These are phyloP conservation scores for Eubucco bourcierii DNA, from an alignment of 2,113 vertebrate species.

Conservation along the genomic window DNA sequence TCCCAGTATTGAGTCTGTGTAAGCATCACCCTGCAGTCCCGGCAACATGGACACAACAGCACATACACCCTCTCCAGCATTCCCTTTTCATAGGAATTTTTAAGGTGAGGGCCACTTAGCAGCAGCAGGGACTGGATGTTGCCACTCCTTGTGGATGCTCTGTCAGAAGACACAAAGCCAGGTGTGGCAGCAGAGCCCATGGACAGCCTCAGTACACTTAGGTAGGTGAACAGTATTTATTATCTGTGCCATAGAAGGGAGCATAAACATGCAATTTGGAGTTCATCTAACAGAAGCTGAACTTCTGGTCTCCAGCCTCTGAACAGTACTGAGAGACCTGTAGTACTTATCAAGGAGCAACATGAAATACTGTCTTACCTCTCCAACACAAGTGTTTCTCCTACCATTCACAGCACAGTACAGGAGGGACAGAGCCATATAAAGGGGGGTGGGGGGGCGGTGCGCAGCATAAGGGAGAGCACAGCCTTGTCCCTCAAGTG, in stretches of 20 bases:
- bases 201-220: neutral
- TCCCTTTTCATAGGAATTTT: neutral
- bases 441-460: too few relatives aligned
- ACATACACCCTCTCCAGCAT: fast-evolving
- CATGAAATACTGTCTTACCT: neutral
- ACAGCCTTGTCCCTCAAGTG: neutral
- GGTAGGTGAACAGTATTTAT: neutral
- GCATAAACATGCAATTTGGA: neutral
- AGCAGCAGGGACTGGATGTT: neutral
- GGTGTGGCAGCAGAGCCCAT: neutral
- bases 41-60: fast-evolving
- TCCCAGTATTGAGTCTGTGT: fast-evolving
- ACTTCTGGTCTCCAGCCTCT: neutral
- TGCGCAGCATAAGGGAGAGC: neutral
- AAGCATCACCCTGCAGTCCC: fast-evolving
- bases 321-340: fast-evolving
- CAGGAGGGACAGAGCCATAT: fast-evolving
- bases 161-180: neutral
- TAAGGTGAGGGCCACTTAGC: fast-evolving
- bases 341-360: neutral
- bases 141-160: neutral
- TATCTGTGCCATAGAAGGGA: neutral
- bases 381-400: neutral
- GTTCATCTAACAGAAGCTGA: neutral
- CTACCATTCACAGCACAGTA: fast-evolving